Conservation (phyloP, 2,113 vertebrate genomes). For the Thomomys bottae region DNA sequence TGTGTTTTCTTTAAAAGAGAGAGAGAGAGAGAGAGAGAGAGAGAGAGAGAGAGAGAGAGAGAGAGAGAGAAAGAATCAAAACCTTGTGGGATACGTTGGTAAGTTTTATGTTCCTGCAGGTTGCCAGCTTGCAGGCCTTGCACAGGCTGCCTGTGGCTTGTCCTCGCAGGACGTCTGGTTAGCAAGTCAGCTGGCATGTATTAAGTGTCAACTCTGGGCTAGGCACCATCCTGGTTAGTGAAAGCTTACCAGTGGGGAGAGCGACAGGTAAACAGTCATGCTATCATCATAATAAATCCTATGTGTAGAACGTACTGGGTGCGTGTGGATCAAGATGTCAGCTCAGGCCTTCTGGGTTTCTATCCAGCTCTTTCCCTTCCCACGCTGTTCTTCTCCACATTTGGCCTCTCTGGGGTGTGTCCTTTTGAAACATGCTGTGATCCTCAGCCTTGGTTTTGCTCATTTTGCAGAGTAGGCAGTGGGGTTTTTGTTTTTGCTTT, state of each 20-base stretch:
- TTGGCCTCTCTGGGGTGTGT: not conserved
- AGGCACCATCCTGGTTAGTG: not conserved
- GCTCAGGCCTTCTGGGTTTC: rapidly evolving
- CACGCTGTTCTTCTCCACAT: rapidly evolving
- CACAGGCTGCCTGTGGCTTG: not conserved
- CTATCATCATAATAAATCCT: not conserved
- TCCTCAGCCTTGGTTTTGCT: not conserved
- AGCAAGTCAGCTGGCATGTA: not conserved
- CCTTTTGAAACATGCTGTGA: not conserved
- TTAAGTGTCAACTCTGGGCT: not conserved
- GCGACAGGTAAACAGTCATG: too few species aligned
- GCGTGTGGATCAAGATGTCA: not conserved
- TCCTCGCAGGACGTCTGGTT: not conserved
- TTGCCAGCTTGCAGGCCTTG: too few species aligned
- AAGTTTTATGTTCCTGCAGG: not conserved
- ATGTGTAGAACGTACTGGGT: not conserved
- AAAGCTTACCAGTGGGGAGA: not conserved
- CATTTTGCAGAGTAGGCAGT: not conserved
- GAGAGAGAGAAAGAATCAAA: not conserved
- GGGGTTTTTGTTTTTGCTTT: too few species aligned
- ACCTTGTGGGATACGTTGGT: not conserved
- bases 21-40: too few species aligned
- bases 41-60: too few species aligned
- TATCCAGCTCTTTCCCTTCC: not conserved
- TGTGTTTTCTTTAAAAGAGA: not conserved